Conservation (phyloP, 2,113 vertebrate genomes). For the Heteronetta atricapilla region DNA sequence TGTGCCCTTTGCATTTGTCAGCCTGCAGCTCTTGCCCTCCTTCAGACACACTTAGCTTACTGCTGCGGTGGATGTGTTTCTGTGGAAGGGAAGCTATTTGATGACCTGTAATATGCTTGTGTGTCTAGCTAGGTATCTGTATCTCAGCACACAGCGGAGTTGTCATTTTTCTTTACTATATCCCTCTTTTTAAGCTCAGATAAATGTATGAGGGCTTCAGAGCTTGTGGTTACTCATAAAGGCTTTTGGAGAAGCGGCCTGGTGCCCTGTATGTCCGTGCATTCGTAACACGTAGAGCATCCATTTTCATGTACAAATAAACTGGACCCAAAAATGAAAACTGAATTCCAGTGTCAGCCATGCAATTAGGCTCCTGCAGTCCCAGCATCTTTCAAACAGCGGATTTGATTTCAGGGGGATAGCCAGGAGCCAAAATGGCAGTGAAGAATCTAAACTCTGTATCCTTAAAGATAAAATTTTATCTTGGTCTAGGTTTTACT, state of each 20-base stretch:
- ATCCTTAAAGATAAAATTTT: background rate
- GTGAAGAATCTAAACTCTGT: background rate
- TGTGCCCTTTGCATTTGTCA: background rate
- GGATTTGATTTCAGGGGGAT: background rate
- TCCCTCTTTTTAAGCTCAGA: background rate
- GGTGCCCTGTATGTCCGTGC: background rate
- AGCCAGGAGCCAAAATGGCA: background rate
- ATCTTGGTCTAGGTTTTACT: background rate
- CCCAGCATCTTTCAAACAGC: background rate
- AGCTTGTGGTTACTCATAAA: background rate
- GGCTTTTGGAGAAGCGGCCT: background rate
- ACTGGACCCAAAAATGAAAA: background rate
- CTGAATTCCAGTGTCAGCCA: background rate
- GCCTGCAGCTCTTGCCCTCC: background rate
- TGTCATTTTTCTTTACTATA: background rate
- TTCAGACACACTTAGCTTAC: rapidly evolving
- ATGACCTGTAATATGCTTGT: rapidly evolving
- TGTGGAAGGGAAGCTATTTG: background rate
- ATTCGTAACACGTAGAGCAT: background rate
- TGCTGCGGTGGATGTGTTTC: background rate
- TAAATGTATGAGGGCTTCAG: background rate
- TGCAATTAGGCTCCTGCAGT: background rate
- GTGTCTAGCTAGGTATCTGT: background rate
- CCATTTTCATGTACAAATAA: rapidly evolving
- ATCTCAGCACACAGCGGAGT: background rate